These are phyloP conservation scores for Heterotis niloticus DNA, from an alignment of 2,113 vertebrate genomes.

Conservation along the genomic window DNA sequence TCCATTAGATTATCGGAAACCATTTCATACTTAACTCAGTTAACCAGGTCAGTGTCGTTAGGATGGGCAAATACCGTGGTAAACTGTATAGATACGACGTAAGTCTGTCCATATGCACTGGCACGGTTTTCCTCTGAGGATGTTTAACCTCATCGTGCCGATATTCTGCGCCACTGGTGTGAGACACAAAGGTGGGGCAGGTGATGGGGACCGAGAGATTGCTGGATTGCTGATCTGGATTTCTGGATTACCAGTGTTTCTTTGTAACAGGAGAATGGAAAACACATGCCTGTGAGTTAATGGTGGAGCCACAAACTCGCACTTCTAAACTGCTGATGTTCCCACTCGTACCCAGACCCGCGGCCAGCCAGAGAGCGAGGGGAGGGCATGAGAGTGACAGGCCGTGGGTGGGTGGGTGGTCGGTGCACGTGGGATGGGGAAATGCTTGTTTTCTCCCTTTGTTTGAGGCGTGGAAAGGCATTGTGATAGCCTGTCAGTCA, in stretches of 20 bases:
- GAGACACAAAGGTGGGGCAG: not conserved
- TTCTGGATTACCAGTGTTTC: not conserved
- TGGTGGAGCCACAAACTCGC: constrained; percentile 23
- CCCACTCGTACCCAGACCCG: not conserved
- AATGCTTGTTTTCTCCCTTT: not conserved
- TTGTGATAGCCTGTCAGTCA: not conserved
- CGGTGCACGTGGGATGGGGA: not conserved
- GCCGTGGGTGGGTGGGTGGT: not conserved
- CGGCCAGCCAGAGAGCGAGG: not conserved
- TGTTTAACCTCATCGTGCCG: not conserved
- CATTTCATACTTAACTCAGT: not conserved
- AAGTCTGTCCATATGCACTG: not conserved
- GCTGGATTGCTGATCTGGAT: not conserved
- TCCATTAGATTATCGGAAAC: not conserved
- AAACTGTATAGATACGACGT: not conserved
- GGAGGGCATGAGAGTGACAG: not conserved
- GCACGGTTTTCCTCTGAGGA: not conserved
- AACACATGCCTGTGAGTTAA: constrained; percentile 31
- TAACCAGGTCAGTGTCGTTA: not conserved
- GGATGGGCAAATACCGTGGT: not conserved
- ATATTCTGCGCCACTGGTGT: not conserved
- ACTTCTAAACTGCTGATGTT: constrained; percentile 26
- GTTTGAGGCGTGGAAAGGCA: not conserved
- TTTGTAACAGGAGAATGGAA: constrained; percentile 9
- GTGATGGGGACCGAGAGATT: not conserved